Percentiles rank a stretch among this genome's conserved stretches.
Conservation (phyloP, 1,140 invertebrate species). For the Medauroidea extradentata region DNA sequence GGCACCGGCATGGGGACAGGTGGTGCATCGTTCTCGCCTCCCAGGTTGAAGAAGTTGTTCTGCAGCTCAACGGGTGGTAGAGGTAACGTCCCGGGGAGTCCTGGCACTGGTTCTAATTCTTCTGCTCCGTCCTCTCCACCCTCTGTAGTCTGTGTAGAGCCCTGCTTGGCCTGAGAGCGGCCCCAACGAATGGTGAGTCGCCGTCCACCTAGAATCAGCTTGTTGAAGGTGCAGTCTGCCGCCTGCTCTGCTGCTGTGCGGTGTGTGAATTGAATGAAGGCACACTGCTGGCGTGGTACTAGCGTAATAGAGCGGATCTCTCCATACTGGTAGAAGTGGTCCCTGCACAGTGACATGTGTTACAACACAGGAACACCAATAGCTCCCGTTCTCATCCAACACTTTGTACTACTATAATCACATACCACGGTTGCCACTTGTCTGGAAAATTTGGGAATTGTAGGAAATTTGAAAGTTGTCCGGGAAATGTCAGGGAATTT, state of each 20-base stretch:
- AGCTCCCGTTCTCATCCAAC: no score
- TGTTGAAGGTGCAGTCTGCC: slow-evolving; percentile 95
- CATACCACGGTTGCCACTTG: no score
- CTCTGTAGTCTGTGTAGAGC: slow-evolving; percentile 25
- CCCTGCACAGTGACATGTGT: no score
- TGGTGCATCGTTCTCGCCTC: slow-evolving; percentile 35
- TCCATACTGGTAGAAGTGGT: slow-evolving; percentile 98
- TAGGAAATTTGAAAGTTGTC: no score
- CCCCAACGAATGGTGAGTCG: slow-evolving; percentile 97
- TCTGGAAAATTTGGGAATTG: no score
- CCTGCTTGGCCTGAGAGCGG: slow-evolving; percentile 71
- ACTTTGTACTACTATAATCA: no score
- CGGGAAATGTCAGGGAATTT: no score
- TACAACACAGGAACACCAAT: no score
- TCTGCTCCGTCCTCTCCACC: slow-evolving; percentile 32
- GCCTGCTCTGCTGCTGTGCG: slow-evolving; percentile 86
- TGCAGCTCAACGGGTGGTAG: slow-evolving; percentile 70
- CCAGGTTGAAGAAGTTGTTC: slow-evolving; percentile 80
- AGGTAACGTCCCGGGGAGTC: slow-evolving; percentile 73
- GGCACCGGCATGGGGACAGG: slow-evolving; percentile 46
- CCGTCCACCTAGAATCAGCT: slow-evolving; percentile 81
- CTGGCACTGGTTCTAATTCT: slow-evolving; percentile 80
- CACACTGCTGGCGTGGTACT: slow-evolving; percentile 91
- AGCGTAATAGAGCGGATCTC: slow-evolving; percentile 93
- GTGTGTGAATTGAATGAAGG: slow-evolving; percentile 95